phyloP scores from a whole-genome alignment of 2,797 vertebrate genomes.

The Psittacula derbiana region DNA sequence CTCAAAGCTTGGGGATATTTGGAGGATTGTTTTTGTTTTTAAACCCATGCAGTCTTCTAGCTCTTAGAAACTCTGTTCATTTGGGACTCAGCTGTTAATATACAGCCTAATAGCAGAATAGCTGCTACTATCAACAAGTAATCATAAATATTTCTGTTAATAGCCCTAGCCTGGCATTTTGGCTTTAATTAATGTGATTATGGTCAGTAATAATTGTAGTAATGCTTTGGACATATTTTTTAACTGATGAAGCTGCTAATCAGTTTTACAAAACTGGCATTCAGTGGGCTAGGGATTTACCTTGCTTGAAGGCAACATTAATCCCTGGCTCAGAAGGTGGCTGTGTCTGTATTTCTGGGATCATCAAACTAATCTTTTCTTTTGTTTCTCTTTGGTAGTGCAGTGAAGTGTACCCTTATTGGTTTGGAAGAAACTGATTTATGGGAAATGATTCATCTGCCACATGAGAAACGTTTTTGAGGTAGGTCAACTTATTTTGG shows the following conservation, averaged over 20 bases:
- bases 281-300: not conserved
- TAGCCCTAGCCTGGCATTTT: not conserved
- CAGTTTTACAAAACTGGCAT: not conserved
- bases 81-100: not conserved
- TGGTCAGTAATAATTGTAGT: not conserved
- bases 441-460: not conserved
- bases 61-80: not conserved
- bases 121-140: not conserved
- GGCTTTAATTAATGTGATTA: conserved; percentile 12
- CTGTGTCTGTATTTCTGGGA: not conserved
- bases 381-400: not conserved
- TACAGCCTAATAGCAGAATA: not conserved
- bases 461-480: not conserved
- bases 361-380: not conserved
- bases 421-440: not conserved
- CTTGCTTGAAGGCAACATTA: not conserved
- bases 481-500: not conserved
- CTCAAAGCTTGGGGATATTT: not conserved
- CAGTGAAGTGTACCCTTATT: not conserved
- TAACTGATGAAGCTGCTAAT: not conserved
- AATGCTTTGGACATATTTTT: not conserved
- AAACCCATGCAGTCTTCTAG: not conserved
- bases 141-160: not conserved
- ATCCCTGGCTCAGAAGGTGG: not conserved
- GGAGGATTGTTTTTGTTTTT: not conserved